Evolutionary conservation across 2,888 invertebrate species (phyloP).

Genomic region (Mythimna loreyi): DNA sequence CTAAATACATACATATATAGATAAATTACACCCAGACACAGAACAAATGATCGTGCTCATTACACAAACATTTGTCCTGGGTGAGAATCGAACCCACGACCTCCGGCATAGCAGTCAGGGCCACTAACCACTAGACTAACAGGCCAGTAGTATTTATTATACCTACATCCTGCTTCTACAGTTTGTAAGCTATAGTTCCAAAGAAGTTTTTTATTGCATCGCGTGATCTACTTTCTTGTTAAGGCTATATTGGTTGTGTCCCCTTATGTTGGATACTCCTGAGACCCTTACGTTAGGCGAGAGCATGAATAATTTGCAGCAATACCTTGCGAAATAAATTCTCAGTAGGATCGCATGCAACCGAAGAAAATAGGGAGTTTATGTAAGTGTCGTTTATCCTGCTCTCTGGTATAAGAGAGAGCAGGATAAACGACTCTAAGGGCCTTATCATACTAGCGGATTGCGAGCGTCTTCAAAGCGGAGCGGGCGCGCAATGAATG

Average conservation of each 20-base stretch:
- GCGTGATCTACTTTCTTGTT: conserved; percentile 1
- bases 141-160: conserved; percentile 30
- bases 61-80: no score
- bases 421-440: no score
- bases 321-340: conserved; percentile 27
- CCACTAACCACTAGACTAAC: no score
- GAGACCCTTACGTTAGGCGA: conserved; percentile 17
- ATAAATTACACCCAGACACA: no score
- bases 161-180: conserved; percentile 1
- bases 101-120: no score
- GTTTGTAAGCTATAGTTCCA: conserved; percentile 24
- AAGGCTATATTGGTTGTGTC: neutral
- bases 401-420: no score
- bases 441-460: no score
- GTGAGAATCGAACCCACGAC: no score
- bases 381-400: conserved; percentile 30
- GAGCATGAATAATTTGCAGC: conserved; percentile 48
- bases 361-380: conserved; percentile 30
- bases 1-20: no score
- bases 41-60: no score
- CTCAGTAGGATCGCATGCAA: conserved; percentile 18
- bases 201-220: conserved; percentile 17
- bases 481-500: no score
- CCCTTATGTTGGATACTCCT: conserved; percentile 2
- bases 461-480: no score